These are phyloP conservation scores for Mythimna ferrago DNA, from an alignment of 2,888 invertebrate species.

Conservation along the genomic window DNA sequence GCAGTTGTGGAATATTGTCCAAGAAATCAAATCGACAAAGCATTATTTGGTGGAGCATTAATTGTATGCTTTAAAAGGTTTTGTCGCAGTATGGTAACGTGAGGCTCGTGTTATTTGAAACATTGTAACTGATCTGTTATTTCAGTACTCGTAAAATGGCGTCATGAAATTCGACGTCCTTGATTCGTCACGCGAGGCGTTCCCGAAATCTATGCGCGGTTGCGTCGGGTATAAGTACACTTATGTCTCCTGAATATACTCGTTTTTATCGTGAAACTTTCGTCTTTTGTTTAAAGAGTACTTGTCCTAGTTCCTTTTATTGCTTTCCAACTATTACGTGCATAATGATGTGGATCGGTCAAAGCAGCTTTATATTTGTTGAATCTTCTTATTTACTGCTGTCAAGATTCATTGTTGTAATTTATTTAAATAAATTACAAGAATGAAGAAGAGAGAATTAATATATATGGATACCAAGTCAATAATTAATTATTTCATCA, in stretches of 20 bases:
- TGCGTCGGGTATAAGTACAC: conserved; percentile 56
- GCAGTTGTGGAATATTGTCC: conserved; percentile 29
- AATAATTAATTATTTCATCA: not conserved
- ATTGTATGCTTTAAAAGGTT: conserved; percentile 32
- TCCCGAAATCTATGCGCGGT: conserved; percentile 43
- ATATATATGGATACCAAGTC: too few relatives aligned
- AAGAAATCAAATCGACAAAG: conserved; percentile 28
- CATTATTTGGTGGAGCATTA: conserved; percentile 12
- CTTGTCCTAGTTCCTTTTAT: conserved; percentile 54
- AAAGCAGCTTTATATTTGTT: conserved; percentile 1
- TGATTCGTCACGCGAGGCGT: conserved; percentile 41
- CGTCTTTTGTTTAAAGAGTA: conserved; percentile 59
- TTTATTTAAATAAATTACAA: too few relatives aligned
- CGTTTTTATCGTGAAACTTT: conserved; percentile 56
- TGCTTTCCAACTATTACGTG: conserved; percentile 42
- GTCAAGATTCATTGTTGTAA: too few relatives aligned
- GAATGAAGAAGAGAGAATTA: too few relatives aligned
- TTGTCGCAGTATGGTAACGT: conserved; percentile 20
- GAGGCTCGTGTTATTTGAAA: conserved; percentile 43
- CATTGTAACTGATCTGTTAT: conserved; percentile 46
- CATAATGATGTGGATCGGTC: conserved; percentile 39
- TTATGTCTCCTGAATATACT: conserved; percentile 45
- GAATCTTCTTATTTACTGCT: too few relatives aligned
- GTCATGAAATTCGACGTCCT: conserved; percentile 36
- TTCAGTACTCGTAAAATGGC: conserved; percentile 50